A percentile compares a stretch with the other conserved stretches of the same genome.
phyloP scores from a whole-genome alignment of 2,888 invertebrate species.

The Muscina levida region DNA sequence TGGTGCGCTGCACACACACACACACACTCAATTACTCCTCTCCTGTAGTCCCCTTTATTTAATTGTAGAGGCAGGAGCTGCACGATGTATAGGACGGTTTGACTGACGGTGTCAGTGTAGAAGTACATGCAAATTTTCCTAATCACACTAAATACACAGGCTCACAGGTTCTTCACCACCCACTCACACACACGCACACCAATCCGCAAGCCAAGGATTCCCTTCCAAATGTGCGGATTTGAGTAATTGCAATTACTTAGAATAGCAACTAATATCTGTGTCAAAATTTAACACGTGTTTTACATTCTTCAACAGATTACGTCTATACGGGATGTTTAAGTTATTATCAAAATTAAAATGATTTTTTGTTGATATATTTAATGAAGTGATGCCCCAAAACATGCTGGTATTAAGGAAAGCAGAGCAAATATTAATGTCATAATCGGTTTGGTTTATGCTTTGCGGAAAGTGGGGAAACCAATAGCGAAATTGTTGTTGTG shows the following conservation, averaged over 20 bases:
- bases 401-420: no score
- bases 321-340: slow-evolving; percentile 3
- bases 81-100: not conserved
- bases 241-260: slow-evolving; percentile 25
- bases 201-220: not conserved
- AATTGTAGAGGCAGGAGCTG: slow-evolving; percentile 25
- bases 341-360: no score
- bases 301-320: slow-evolving; percentile 7
- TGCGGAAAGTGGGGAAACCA: no score
- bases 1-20: not conserved
- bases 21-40: not conserved
- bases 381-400: no score
- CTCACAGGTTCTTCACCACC: not conserved
- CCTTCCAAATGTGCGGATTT: not conserved
- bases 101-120: not conserved
- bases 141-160: slow-evolving; percentile 1
- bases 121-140: slow-evolving; percentile 14
- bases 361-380: no score
- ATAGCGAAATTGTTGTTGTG: no score
- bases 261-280: slow-evolving; percentile 32
- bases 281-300: slow-evolving; percentile 24
- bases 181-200: not conserved
- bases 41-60: slow-evolving; percentile 30
- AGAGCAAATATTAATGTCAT: no score
- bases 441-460: no score